Conservation (phyloP, 2,888 invertebrate genomes). For the Drosophila birchii region DNA sequence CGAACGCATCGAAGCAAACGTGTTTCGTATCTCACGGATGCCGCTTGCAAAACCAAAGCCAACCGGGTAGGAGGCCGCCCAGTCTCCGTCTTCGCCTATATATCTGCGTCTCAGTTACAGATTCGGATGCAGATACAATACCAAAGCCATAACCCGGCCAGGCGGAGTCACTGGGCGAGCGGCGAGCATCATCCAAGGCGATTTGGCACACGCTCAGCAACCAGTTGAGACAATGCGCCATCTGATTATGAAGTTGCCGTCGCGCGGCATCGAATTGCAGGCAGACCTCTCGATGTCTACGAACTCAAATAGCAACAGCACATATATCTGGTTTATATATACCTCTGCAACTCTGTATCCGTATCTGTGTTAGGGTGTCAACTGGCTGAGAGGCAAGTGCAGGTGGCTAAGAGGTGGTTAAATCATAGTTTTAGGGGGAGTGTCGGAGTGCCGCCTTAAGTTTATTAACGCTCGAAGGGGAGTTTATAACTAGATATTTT, state of each 20-base stretch:
- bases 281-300: conserved; percentile 37
- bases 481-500: not conserved
- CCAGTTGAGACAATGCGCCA: conserved; percentile 51
- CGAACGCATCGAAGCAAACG: conserved; percentile 64
- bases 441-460: conserved; percentile 6
- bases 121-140: conserved; percentile 31
- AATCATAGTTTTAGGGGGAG: conserved; percentile 48
- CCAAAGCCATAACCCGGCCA: conserved; percentile 13
- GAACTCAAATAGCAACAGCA: conserved; percentile 10
- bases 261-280: conserved; percentile 66
- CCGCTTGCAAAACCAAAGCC: conserved; percentile 73
- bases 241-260: conserved; percentile 61
- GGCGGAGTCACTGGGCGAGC: conserved; percentile 49
- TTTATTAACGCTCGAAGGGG: conserved; percentile 1
- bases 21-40: conserved; percentile 79
- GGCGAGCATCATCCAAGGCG: conserved; percentile 48
- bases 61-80: conserved; percentile 50
- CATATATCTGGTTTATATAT: conserved; percentile 15
- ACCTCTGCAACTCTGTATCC: conserved; percentile 33
- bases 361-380: conserved; percentile 74
- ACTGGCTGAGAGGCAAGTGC: conserved; percentile 38
- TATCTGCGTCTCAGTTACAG: conserved; percentile 26
- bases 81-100: conserved; percentile 23
- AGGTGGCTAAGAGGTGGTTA: conserved; percentile 44
- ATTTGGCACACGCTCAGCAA: conserved; percentile 56